Evolutionary conservation across 2,888 invertebrate species (phyloP).

Genomic region (Leptopilina myrica): DNA sequence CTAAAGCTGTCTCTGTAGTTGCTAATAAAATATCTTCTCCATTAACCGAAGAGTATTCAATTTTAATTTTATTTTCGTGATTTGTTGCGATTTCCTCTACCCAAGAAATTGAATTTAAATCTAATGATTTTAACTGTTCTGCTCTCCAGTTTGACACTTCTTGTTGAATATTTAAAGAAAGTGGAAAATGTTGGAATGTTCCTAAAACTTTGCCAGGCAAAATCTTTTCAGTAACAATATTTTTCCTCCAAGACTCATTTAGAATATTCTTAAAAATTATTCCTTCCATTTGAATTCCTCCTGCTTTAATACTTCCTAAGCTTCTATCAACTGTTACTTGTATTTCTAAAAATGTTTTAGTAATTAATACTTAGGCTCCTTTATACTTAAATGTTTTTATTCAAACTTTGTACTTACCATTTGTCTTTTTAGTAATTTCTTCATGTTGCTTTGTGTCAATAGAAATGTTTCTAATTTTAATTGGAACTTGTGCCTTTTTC

Average conservation of each 20-base stretch:
- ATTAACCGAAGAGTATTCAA: slow-evolving; percentile 90
- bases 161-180: neutral
- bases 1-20: slow-evolving; percentile 86
- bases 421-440: neutral
- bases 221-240: neutral
- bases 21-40: slow-evolving; percentile 82
- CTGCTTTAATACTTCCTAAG: neutral
- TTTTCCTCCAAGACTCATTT: neutral
- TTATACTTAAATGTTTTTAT: no score
- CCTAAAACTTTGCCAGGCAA: neutral
- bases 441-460: slow-evolving; percentile 78
- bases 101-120: slow-evolving; percentile 79
- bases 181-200: neutral
- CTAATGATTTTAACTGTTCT: neutral
- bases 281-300: slow-evolving; percentile 25
- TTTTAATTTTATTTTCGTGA: slow-evolving; percentile 74
- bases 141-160: neutral
- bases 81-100: slow-evolving; percentile 80
- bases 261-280: neutral
- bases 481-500: slow-evolving; percentile 79
- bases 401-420: neutral
- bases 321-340: neutral
- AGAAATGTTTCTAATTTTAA: slow-evolving; percentile 78
- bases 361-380: slow-evolving; percentile 59
- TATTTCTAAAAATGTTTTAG: slow-evolving; percentile 72